Conservation (phyloP, 2,113 vertebrate genomes). For the Thunnus maccoyii region DNA sequence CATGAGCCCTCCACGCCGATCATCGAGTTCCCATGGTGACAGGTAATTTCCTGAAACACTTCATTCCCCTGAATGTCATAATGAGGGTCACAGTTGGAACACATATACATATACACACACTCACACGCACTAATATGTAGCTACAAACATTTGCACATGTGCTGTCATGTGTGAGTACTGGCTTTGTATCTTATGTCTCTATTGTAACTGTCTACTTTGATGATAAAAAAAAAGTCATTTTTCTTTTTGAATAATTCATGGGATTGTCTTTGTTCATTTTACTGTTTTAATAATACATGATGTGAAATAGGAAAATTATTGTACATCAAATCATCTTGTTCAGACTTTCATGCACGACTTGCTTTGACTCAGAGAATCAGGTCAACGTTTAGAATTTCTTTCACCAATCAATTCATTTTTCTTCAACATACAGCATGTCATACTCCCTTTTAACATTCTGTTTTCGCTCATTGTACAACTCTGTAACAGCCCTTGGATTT, state of each 20-base stretch:
- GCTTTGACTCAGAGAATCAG: not conserved
- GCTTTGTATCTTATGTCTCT: not conserved
- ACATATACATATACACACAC: not conserved
- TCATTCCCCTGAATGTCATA: conserved; percentile 20
- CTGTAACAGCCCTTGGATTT: not conserved
- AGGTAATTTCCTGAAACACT: conserved; percentile 78
- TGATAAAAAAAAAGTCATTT: not conserved
- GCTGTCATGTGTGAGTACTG: not conserved
- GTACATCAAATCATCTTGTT: not conserved
- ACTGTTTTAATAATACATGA: conserved; percentile 27
- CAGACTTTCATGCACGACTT: not conserved
- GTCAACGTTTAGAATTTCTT: not conserved
- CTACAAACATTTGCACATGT: not conserved
- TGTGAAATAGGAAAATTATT: not conserved
- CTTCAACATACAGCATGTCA: not conserved
- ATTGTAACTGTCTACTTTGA: not conserved
- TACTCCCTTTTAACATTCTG: not conserved
- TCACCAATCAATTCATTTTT: not conserved
- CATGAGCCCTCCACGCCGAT: conserved; percentile 80
- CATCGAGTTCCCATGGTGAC: conserved; percentile 81
- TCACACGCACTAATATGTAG: not conserved
- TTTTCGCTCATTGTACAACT: not conserved
- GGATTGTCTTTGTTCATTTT: not conserved
- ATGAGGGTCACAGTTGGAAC: not conserved
- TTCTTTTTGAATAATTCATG: conserved; percentile 28